Evolutionary conservation across 2,888 invertebrate genomes (phyloP).

Genomic region (Cantharis lateralis): DNA sequence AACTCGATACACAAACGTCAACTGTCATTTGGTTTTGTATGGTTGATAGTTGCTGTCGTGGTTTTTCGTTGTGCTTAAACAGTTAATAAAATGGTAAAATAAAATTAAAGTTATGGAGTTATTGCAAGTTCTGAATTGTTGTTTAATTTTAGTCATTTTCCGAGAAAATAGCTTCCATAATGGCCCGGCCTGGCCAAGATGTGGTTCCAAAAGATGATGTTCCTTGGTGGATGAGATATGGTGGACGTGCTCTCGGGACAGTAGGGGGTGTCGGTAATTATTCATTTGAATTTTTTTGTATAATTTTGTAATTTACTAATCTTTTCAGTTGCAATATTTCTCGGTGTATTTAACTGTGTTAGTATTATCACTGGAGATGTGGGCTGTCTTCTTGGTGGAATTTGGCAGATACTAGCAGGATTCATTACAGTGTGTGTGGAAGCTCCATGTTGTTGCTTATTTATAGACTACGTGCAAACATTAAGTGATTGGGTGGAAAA

Average conservation of each 20-base stretch:
- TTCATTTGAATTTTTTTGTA: conserved; percentile 23
- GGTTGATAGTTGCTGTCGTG: conserved; percentile 2
- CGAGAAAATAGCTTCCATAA: conserved; percentile 78
- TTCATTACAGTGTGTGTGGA: conserved; percentile 88
- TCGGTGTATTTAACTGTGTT: conserved; percentile 78
- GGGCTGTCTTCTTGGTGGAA: conserved; percentile 73
- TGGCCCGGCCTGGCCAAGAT: conserved; percentile 82
- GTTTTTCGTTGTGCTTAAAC: neutral
- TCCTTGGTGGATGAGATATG: conserved; percentile 90
- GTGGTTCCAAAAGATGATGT: conserved; percentile 78
- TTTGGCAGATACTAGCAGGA: conserved; percentile 88
- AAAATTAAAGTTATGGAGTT: neutral
- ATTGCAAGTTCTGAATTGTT: neutral
- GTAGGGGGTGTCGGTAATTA: conserved; percentile 82
- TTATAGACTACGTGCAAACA: conserved; percentile 90
- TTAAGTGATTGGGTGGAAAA: conserved; percentile 82
- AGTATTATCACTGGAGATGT: conserved; percentile 67
- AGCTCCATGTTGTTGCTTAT: conserved; percentile 96
- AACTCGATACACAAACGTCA: neutral
- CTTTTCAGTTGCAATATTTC: conserved; percentile 79
- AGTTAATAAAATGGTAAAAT: conserved; percentile 1
- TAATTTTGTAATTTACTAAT: conserved; percentile 10
- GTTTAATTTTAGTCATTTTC: conserved; percentile 66
- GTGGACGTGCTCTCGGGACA: conserved; percentile 80
- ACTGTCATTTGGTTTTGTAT: conserved; percentile 9